Evolutionary conservation across 2,797 vertebrate species (phyloP).

Genomic region (Chaunax sp.): DNA sequence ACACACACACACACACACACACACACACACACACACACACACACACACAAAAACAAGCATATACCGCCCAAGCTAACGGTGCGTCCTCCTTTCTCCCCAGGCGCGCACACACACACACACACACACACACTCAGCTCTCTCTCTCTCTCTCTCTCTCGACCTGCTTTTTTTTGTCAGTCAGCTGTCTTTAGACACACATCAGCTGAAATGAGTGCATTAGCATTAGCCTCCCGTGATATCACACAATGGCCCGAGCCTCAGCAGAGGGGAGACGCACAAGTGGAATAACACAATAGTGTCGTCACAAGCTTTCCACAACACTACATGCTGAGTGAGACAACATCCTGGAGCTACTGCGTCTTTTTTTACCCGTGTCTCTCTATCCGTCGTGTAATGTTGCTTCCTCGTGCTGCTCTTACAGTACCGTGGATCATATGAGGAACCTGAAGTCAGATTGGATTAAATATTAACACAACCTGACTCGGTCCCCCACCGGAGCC

Average conservation of each 20-base stretch:
- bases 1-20: too few species aligned
- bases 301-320: slow-evolving; percentile 43
- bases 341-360: slow-evolving; percentile 42
- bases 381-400: slow-evolving; percentile 52
- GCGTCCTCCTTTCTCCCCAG: slow-evolving; percentile 1
- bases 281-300: slow-evolving; percentile 43
- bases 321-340: slow-evolving; percentile 33
- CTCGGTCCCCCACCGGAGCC: slow-evolving; percentile 74
- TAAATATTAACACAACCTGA: slow-evolving; percentile 94
- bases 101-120: neutral
- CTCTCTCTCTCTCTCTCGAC: slow-evolving; percentile 38
- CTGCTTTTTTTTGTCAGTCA: slow-evolving; percentile 63
- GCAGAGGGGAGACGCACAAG: slow-evolving; percentile 23
- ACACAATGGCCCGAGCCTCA: slow-evolving; percentile 23
- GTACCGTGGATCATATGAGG: slow-evolving; percentile 72
- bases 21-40: too few species aligned
- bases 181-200: slow-evolving; percentile 68
- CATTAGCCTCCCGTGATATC: slow-evolving; percentile 43
- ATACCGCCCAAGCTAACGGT: slow-evolving; percentile 2
- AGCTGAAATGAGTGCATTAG: slow-evolving; percentile 68
- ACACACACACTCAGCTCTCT: too few species aligned
- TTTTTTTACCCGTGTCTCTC: slow-evolving; percentile 59
- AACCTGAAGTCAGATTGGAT: slow-evolving; percentile 79
- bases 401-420: slow-evolving; percentile 45
- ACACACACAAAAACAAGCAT: slow-evolving; percentile 11